Evolutionary conservation across 2,113 vertebrate genomes (phyloP).

Genomic region (Tamias sibiricus): DNA sequence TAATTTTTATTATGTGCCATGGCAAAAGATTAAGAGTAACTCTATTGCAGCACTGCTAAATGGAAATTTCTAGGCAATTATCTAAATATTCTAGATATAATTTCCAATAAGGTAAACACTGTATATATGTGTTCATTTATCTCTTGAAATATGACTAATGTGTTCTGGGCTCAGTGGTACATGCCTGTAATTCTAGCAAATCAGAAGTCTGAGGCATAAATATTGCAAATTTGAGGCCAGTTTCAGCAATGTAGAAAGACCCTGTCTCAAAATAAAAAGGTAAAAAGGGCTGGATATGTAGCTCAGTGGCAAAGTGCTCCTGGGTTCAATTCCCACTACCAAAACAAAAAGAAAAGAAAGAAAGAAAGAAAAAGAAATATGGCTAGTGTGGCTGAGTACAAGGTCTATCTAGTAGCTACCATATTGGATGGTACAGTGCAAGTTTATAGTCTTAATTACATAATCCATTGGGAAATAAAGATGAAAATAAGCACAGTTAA

Average conservation of each 20-base stretch:
- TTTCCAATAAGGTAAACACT: not conserved
- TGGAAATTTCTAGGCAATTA: not conserved
- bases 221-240: too few species aligned
- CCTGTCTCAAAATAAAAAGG: too few species aligned
- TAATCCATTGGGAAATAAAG: not conserved
- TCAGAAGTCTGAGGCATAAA: too few species aligned
- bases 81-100: not conserved
- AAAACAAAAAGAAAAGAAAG: too few species aligned
- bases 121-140: not conserved
- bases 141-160: not conserved
- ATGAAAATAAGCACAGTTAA: slow-evolving; percentile 46
- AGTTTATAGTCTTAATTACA: not conserved
- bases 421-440: not conserved
- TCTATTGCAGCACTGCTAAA: not conserved
- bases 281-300: too few species aligned
- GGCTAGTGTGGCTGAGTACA: not conserved
- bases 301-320: too few species aligned
- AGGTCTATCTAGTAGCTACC: not conserved
- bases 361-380: not conserved
- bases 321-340: too few species aligned
- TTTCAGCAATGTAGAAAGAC: too few species aligned
- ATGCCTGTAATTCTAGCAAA: too few species aligned
- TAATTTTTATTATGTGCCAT: not conserved
- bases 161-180: too few species aligned
- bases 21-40: not conserved